A percentile compares a stretch with the other conserved stretches of the same genome.
These are phyloP conservation scores for Pristiophorus japonicus DNA, from an alignment of 2,113 vertebrate genomes.

Conservation along the genomic window DNA sequence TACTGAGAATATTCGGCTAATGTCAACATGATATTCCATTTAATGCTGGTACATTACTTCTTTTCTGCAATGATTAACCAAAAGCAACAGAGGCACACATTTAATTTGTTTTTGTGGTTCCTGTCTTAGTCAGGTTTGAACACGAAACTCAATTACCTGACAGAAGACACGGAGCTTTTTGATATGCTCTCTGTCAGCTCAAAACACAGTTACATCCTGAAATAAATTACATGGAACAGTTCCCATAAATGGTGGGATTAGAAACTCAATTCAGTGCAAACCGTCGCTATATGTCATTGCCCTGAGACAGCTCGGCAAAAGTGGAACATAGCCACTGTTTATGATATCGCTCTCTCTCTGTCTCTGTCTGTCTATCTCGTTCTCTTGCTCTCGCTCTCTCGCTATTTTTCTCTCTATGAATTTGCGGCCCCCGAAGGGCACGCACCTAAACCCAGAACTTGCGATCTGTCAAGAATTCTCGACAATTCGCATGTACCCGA, in stretches of 20 bases:
- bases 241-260: slow-evolving; percentile 41
- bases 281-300: background rate
- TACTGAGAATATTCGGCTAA: background rate
- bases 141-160: background rate
- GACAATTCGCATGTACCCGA: too few species aligned
- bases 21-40: background rate
- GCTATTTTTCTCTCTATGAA: too few species aligned
- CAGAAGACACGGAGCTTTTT: background rate
- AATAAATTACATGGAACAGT: slow-evolving; percentile 43
- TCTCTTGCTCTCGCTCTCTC: too few species aligned
- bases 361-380: too few species aligned
- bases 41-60: background rate
- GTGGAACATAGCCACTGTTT: background rate
- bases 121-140: background rate
- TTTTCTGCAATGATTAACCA: background rate
- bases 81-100: background rate
- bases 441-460: too few species aligned
- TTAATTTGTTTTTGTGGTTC: background rate
- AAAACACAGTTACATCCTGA: slow-evolving; percentile 40
- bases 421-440: too few species aligned
- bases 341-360: background rate
- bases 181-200: background rate
- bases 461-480: too few species aligned
- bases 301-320: slow-evolving; percentile 6
- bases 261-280: slow-evolving; percentile 38